These are phyloP conservation scores for Isaurus tuberculatus DNA, from an alignment of 92 coral and sea anemone species.

Conservation along the genomic window DNA sequence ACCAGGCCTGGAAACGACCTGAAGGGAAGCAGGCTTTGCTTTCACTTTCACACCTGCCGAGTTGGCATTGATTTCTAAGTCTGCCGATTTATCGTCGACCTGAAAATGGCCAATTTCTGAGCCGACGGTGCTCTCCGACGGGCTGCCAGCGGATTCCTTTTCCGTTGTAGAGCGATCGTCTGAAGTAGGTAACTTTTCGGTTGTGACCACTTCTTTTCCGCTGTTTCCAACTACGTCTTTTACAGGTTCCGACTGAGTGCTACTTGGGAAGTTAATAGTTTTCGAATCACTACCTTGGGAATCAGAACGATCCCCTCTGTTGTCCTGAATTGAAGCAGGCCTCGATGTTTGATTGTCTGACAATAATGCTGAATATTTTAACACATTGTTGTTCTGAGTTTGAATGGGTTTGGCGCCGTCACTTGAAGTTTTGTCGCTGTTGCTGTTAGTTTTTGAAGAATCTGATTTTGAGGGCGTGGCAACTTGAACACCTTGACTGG, in stretches of 20 bases:
- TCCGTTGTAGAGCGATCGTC: constrained; percentile 25
- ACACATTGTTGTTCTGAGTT: neutral
- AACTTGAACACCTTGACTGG: neutral
- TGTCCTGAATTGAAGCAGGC: constrained; percentile 10
- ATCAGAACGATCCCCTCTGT: neutral
- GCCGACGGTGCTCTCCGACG: constrained; percentile 51
- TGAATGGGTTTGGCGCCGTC: neutral
- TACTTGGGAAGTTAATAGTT: neutral
- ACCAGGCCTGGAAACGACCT: constrained; percentile 99
- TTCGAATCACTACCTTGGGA: neutral
- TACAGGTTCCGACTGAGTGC: constrained; percentile 59
- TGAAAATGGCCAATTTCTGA: constrained; percentile 95
- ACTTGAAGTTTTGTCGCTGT: constrained; percentile 8
- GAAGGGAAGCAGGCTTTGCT: constrained; percentile 99
- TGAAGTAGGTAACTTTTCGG: constrained; percentile 52
- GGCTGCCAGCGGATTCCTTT: constrained; percentile 16
- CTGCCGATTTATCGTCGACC: constrained; percentile 98
- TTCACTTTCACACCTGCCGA: constrained; percentile 98
- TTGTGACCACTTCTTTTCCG: constrained; percentile 84
- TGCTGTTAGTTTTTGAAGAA: constrained; percentile 6
- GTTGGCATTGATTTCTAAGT: constrained; percentile 97
- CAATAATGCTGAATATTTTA: neutral
- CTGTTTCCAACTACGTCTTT: constrained; percentile 81
- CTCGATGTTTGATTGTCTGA: neutral
- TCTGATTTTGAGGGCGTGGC: constrained; percentile 36